Evolutionary conservation across 23 tunicate genomes (phyloP), one percentile per base, ranked within the genome.

Genomic region (Corella eumyota): DNA sequence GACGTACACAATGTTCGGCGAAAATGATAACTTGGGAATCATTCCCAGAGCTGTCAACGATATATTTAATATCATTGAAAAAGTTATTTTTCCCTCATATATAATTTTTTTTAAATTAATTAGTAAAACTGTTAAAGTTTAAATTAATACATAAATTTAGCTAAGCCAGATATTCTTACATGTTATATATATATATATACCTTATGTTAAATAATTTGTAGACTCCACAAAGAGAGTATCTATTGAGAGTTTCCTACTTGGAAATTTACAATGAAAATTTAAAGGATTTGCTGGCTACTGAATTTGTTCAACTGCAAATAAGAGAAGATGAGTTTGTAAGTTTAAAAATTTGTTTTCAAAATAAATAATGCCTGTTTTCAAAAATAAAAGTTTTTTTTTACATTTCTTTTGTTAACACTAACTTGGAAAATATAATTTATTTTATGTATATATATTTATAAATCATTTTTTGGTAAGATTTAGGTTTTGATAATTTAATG

Each of bases 301-400:
- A 88, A 47, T 45, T 25, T 4, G 56, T 30, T 50, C 19, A 59
- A 21, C 58, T 85, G 15, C 37, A 55, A 30, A 88, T 88, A 29
- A 60, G 88, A 51, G 96, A 88, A 45, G 85, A 85, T 66, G 85
- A 85, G 33, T 77, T 77, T 77, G 95, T 85, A 31, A 85, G 95
- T 77, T 51, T 20, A 22, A 21, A 13, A 40, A 54, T n/a, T n/a
- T n/a, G n/a, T n/a, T n/a, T n/a, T n/a, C n/a, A n/a, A n/a, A n/a
- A n/a, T n/a, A n/a, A n/a, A n/a, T n/a, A n/a, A n/a, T n/a, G n/a
- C n/a, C n/a, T n/a, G n/a, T n/a, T n/a, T n/a, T n/a, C n/a, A n/a
- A n/a, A n/a, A n/a, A n/a, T n/a, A n/a, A n/a, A n/a, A n/a, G n/a
- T n/a, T n/a, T n/a, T n/a, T n/a, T n/a, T n/a, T n/a, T n/a, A n/a